Evolutionary conservation across 2,888 invertebrate genomes (phyloP).

Genomic region (Pedicia rivosa): DNA sequence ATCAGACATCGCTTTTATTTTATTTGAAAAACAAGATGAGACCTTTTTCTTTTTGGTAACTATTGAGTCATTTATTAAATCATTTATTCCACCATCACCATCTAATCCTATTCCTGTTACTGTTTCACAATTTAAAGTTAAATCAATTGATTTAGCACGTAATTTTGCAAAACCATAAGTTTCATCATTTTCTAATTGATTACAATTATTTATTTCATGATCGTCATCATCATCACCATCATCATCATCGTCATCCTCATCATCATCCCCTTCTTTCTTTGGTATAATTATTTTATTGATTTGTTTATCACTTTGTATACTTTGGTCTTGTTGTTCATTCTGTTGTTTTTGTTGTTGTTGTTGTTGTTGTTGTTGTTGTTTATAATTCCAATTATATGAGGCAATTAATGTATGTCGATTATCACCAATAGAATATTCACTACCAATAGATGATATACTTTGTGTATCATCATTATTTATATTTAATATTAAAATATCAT

Average conservation of each 20-base stretch:
- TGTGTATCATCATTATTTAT: not conserved
- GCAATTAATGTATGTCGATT: not conserved
- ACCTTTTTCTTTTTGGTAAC: constrained; percentile 19
- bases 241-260: no score
- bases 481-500: constrained; percentile 8
- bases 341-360: not conserved
- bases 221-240: no score
- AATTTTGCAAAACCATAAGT: no score
- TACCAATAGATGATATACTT: not conserved
- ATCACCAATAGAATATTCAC: not conserved
- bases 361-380: not conserved
- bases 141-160: no score
- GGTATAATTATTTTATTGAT: not conserved
- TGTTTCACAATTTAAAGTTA: constrained; percentile 32
- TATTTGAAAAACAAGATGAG: constrained; percentile 51
- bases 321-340: not conserved
- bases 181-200: not conserved
- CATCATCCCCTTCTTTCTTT: not conserved
- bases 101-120: not conserved
- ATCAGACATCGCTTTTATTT: constrained; percentile 56
- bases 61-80: constrained; percentile 35
- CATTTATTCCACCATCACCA: no score
- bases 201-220: no score
- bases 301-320: not conserved
- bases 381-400: not conserved